Evolutionary conservation across 2,113 vertebrate species (phyloP), one percentile per base, ranked within the genome.

Genomic region (Austrofundulus limnaeus): DNA sequence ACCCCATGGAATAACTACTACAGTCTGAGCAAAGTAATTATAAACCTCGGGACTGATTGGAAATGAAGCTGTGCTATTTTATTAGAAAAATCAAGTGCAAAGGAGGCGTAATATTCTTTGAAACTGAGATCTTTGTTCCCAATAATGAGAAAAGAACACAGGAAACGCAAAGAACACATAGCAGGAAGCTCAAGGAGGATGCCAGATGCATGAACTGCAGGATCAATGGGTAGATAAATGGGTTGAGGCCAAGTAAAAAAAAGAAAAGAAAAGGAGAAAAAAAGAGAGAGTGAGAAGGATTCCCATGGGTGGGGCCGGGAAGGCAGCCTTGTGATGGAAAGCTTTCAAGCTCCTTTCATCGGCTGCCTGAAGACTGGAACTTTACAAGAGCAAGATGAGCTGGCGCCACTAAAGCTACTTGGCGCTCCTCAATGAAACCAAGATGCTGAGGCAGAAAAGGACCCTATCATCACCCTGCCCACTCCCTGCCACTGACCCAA

Each of bases 311-410:
- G 85, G 70, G 84, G 81, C 81, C n/a, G 66, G 85, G 78, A 84
- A 90, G 73, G 77, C 80, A 72, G 82, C 75, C 77, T 75, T 14
- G 41, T 67, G 72, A 83, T 88, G 87, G 88, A 90, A 88, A 82
- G 78, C 84, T 88, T 89, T 90, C 90, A 87, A 86, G 81, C 81
- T 83, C 78, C 87, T 88, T 88, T 90, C 83, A 87, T 87, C 89
- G 70, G 77, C 83, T 87, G 90, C 85, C 83, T 85, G 87, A 89
- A 74, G 85, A 88, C 75, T 76, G 75, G 80, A 85, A 86, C 82
- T 86, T 90, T 88, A 89, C 84, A 88, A 86, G 80, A 84, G 87
- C 85, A 85, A 89, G 87, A 90, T 84, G 87, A 88, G 88, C 85
- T 75, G 88, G 85, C 85, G 86, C 86, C 86, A 85, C 85, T 85